Evolutionary conservation across 2,888 invertebrate species (phyloP), one percentile per base, ranked within the genome.

Genomic region (Seira sanloemensis): DNA sequence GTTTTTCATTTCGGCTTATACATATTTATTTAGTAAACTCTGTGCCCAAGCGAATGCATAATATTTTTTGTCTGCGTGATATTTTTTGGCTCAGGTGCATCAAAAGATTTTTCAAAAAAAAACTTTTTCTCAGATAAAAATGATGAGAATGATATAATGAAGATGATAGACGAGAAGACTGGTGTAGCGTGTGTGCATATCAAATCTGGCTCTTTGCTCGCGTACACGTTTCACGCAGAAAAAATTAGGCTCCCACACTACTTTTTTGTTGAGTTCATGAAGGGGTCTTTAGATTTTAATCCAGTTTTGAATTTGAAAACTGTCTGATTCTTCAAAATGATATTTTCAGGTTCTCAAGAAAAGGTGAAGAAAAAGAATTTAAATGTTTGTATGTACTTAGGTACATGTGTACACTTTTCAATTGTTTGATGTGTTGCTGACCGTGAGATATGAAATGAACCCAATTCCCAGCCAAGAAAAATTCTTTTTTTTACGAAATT

Each of bases 371-470:
- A 37, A 37, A 9, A n/a, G n/a, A n/a, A n/a, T n/a, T n/a, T n/a
- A n/a, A n/a, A 37, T 12, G 12, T 37, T 37, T 37, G 37, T 37
- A 9, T 37, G 5, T 37, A 37, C 12, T 37, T 37, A 9, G 37
- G 37, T 12, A 37, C 37, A 37, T n/a, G n/a, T n/a, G n/a, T n/a
- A n/a, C n/a, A n/a, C n/a, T n/a, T n/a, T n/a, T n/a, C n/a, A n/a
- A n/a, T n/a, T n/a, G n/a, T n/a, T n/a, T n/a, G n/a, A n/a, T n/a
- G n/a, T n/a, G n/a, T 5, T 37, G 37, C 37, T 82, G 82, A 82
- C 82, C 82, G 82, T 82, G 82, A 82, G 82, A 82, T 82, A 82
- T 82, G 82, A 82, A 73, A 62, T 66, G 82, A 82, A 82, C 82
- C 77, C 69, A 69, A 77, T 82, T 82, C 82, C 77, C 82, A 82